Percentiles rank a stretch among this genome's conserved stretches.
These are phyloP conservation scores for Ageneiosus marmoratus DNA, from an alignment of 2,113 vertebrate species.

Conservation along the genomic window DNA sequence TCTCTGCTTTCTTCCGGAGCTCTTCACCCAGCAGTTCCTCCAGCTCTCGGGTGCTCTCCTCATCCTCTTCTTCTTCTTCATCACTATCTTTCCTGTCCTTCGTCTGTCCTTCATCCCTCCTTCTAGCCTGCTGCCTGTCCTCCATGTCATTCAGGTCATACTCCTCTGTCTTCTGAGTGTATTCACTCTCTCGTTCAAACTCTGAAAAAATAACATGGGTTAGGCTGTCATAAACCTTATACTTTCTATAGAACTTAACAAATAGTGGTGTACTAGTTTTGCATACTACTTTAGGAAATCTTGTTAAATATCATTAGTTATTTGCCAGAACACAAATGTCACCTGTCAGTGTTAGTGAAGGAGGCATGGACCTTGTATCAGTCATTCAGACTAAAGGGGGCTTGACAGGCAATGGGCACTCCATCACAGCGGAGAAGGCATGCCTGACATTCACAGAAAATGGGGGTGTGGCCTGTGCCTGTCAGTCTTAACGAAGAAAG, in stretches of 20 bases:
- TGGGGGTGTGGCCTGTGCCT: too few relatives aligned
- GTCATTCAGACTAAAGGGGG: background rate
- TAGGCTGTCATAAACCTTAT: background rate
- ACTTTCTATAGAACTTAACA: background rate
- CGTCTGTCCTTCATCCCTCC: conserved; percentile 45
- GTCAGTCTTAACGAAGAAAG: too few relatives aligned
- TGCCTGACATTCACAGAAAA: background rate
- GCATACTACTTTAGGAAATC: background rate
- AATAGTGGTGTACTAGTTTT: background rate
- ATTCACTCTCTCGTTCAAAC: conserved; percentile 54
- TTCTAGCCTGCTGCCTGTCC: conserved; percentile 39
- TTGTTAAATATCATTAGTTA: background rate
- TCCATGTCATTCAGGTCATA: conserved; percentile 55
- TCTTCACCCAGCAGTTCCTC: conserved; percentile 65
- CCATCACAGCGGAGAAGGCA: too few relatives aligned
- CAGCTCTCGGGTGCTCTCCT: conserved; percentile 60
- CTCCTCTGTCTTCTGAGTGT: conserved; percentile 45
- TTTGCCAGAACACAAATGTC: background rate
- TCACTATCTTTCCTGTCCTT: conserved; percentile 18
- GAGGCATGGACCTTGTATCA: background rate
- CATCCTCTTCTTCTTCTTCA: conserved; percentile 50
- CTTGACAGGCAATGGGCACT: too few relatives aligned
- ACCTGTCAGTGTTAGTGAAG: background rate
- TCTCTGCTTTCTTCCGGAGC: conserved; percentile 60
- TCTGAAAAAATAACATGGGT: conserved; percentile 54